Evolutionary conservation across 2,113 vertebrate genomes (phyloP), one percentile per base, ranked within the genome.

Genomic region (Nettapus auritus): DNA sequence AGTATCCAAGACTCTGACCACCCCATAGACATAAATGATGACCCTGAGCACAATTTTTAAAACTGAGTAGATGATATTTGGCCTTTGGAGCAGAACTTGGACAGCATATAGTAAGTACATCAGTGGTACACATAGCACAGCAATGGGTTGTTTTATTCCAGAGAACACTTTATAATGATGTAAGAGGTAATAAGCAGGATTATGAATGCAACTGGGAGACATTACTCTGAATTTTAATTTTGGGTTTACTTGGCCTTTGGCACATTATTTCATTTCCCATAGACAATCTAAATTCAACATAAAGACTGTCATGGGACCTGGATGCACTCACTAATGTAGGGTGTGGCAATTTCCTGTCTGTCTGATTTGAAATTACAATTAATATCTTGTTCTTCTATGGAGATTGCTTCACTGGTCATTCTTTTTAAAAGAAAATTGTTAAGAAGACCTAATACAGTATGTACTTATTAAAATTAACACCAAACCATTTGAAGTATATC

Each of bases 141-240:
- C 80, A 83, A 40, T 86, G 92, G 83, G 80, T 70, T 91, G 82
- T 75, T 78, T 79, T 64, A 6, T 94, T 82, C 73, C 75, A 50
- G 76, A 92, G 68, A 94, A 48, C 31, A 33, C 68, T 96, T 88
- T 80, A 34, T 71, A 80, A 82, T 96, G 93, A 96, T 96, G 93
- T 96, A 93, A 96, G 92, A 96, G 66, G 92, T 79, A 96, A 93
- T 95, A 92, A 90, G 93, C 80, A 95, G 86, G 82, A 96, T 96
- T 96, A 96, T 86, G 88, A 95, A 96, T 94, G 88, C 94, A 93
- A 94, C 73, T 64, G 96, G 94, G 94, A 96, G 76, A 90, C 93
- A 91, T 96, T 96, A 93, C 88, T 93, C 88, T 86, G 92, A 84
- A 81, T 96, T 97, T 96, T 96, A 96, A 96, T 97, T 96, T 91